phyloP scores from a whole-genome alignment of 2,888 invertebrate species.

The Galerucella pusilla region DNA sequence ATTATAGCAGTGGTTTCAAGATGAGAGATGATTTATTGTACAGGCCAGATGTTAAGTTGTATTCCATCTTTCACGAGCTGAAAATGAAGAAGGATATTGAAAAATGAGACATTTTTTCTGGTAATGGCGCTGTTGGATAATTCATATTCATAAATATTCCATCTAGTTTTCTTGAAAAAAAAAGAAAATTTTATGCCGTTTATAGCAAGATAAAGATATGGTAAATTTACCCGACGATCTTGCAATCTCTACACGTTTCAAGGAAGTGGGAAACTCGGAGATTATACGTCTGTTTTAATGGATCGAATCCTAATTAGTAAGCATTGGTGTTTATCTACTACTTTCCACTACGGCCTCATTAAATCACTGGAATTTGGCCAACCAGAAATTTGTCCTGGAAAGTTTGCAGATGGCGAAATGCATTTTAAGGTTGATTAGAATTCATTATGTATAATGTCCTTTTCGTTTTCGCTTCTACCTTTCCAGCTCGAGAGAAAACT shows the following conservation, averaged over 20 bases:
- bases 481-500: neutral
- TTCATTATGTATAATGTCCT: slow-evolving; percentile 20
- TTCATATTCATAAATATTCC: no score
- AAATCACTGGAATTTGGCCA: slow-evolving; percentile 35
- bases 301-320: slow-evolving; percentile 32
- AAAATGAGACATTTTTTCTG: no score
- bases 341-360: slow-evolving; percentile 27
- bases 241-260: neutral
- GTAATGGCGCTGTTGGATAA: no score
- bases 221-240: neutral
- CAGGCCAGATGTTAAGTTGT: no score
- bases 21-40: no score
- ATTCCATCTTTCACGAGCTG: no score
- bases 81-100: no score
- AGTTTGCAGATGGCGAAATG: slow-evolving; percentile 25
- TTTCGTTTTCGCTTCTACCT: neutral
- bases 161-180: no score
- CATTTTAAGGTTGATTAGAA: slow-evolving; percentile 31
- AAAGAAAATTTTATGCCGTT: no score
- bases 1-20: no score
- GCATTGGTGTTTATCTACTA: slow-evolving; percentile 29
- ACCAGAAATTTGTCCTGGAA: slow-evolving; percentile 21
- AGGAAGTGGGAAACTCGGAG: slow-evolving; percentile 14
- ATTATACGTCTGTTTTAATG: slow-evolving; percentile 21
- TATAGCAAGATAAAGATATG: no score